Base-by-base conservation (phyloP, 2,797 vertebrate species). In the Rhodeus uyekii region DNA sequence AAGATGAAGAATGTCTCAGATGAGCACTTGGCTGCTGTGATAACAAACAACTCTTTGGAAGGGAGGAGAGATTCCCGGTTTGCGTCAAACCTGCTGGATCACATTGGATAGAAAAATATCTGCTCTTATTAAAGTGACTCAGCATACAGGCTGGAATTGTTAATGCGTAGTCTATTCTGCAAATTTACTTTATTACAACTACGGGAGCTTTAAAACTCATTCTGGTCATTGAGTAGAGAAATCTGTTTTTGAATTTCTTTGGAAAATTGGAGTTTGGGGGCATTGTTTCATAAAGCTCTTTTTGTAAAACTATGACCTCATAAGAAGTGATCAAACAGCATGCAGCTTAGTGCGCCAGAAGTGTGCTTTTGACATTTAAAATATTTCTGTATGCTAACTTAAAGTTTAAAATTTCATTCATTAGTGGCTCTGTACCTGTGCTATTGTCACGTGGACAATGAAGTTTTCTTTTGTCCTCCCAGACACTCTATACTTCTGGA, bases 41-140 rank as follows among this genome's bases (percentile, higher is more conserved):
- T 67, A 86, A 85, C 83, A 85, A 86, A 86, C 85, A 77, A 82
- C 60, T 82, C 83, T 79, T 85, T 78, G 83, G 76, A 88, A 83
- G 76, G 83, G 76, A 63, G 48, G 34, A 63, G 75, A 80, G 82
- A 74, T 82, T 80, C 85, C 74, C 46, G 32, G 61, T 86, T 84
- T 86, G 78, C 60, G 39, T 88, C 85, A 85, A 85, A 85, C 34
- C 50, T 76, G 39, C 76, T 85, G 83, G 78, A 83, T 76, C 55
- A 72, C 55, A 75, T 19, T 50, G 55, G 53, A 58, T 44, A 55
- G 75, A 76, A 75, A 83, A 63, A 72, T 72, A 76, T 78, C 77
- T 73, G 76, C 32, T 82, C 44, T 78, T 74, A 65, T 83, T 76
- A 76, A 86, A 65, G 65, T 68, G 69, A 81, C 53, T 61, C 78